Evolutionary conservation across 1,140 invertebrate species (phyloP).

Genomic region (Sesamia nonagrioides): DNA sequence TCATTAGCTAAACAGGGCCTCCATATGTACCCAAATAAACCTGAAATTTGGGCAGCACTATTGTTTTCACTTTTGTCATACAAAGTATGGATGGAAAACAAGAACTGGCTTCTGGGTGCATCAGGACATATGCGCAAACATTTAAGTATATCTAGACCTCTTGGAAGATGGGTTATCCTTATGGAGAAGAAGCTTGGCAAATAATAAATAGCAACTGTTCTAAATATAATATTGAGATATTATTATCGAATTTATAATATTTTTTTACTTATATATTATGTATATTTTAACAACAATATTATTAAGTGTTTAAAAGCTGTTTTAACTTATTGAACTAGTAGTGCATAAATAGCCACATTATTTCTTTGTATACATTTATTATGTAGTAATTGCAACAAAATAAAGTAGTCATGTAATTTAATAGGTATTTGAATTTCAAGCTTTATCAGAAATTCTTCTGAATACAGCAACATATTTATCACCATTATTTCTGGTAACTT

Average conservation of each 20-base stretch:
- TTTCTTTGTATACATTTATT: constrained; percentile 29
- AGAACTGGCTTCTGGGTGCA: constrained; percentile 69
- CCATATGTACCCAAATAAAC: constrained; percentile 76
- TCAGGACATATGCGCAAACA: constrained; percentile 71
- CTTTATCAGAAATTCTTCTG: constrained; percentile 88
- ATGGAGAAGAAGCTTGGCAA: constrained; percentile 76
- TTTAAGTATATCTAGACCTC: constrained; percentile 68
- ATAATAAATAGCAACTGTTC: constrained; percentile 21
- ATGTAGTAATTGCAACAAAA: constrained; percentile 30
- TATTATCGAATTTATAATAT: too few species aligned
- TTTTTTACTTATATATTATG: too few species aligned
- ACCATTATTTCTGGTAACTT: constrained; percentile 98
- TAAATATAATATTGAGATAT: not conserved
- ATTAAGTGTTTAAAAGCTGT: not conserved
- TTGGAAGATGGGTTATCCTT: constrained; percentile 75
- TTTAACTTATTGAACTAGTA: not conserved
- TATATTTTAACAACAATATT: too few species aligned
- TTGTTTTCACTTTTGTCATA: constrained; percentile 71
- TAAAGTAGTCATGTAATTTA: constrained; percentile 40
- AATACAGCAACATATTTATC: constrained; percentile 98
- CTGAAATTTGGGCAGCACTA: constrained; percentile 79
- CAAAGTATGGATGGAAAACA: constrained; percentile 67
- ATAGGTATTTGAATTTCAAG: constrained; percentile 52
- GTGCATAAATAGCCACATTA: constrained; percentile 2
- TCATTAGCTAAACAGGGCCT: constrained; percentile 74